Evolutionary conservation across 2,113 vertebrate genomes (phyloP).

Genomic region (Himantopus leucocephalus): DNA sequence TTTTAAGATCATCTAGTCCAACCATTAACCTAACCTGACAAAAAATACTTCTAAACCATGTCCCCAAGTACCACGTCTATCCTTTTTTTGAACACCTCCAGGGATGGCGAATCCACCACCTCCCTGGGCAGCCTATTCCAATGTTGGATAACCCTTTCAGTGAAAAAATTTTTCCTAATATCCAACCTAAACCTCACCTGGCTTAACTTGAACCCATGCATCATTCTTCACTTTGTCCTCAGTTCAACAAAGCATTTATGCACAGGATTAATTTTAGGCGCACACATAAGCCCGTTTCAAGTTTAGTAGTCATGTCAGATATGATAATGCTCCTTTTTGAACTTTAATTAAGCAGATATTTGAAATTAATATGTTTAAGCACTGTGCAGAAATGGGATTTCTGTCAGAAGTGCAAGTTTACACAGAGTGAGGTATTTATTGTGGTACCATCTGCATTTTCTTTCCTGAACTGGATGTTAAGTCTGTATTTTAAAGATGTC

Average conservation of each 20-base stretch:
- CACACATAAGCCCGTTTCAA: neutral
- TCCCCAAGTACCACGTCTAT: too few relatives aligned
- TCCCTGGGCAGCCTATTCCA: too few relatives aligned
- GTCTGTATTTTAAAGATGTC: neutral
- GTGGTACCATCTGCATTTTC: neutral
- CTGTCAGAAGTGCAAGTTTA: neutral
- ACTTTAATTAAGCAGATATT: slow-evolving; percentile 31
- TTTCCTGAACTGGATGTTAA: neutral
- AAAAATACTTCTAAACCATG: too few relatives aligned
- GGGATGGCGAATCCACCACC: too few relatives aligned
- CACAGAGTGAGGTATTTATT: neutral
- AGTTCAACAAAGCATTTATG: neutral
- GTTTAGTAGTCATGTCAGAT: neutral
- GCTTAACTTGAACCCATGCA: neutral
- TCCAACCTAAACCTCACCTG: too few relatives aligned
- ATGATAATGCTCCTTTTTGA: neutral
- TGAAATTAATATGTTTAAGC: slow-evolving; percentile 17
- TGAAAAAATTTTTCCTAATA: too few relatives aligned
- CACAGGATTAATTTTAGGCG: slow-evolving; percentile 14
- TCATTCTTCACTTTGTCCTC: neutral
- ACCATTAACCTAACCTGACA: too few relatives aligned
- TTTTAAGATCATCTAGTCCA: too few relatives aligned
- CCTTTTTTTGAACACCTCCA: too few relatives aligned
- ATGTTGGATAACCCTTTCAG: too few relatives aligned
- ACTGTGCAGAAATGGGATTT: neutral